Evolutionary conservation across 2,888 invertebrate species (phyloP).

Genomic region (Acanthoscelides obtectus): DNA sequence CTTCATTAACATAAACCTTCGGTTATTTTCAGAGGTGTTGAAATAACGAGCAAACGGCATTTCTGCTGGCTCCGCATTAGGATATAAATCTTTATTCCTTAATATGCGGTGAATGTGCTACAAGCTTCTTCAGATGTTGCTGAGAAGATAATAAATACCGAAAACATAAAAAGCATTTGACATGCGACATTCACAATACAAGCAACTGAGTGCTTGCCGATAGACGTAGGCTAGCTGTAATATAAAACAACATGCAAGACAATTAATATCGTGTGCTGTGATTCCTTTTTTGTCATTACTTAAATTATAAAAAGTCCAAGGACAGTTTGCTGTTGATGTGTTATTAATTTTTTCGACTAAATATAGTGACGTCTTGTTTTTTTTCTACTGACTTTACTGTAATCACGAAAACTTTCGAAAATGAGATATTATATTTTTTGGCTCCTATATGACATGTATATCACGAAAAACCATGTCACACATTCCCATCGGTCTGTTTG

Average conservation of each 20-base stretch:
- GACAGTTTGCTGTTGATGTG: too few relatives aligned
- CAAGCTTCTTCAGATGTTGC: background rate
- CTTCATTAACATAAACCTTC: background rate
- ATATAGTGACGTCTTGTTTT: too few relatives aligned
- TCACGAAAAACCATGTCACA: too few relatives aligned
- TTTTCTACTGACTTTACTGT: too few relatives aligned
- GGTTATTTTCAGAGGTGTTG: background rate
- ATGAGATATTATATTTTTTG: too few relatives aligned
- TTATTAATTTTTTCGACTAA: too few relatives aligned
- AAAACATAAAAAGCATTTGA: background rate
- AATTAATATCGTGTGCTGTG: background rate
- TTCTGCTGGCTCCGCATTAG: background rate
- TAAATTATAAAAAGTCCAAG: too few relatives aligned
- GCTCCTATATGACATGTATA: too few relatives aligned
- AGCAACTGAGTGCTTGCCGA: background rate
- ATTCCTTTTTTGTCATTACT: background rate
- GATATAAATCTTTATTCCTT: background rate
- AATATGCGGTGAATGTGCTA: background rate
- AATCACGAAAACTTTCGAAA: too few relatives aligned
- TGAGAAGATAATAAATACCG: background rate
- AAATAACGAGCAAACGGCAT: background rate
- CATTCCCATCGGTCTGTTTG: too few relatives aligned
- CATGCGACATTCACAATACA: background rate
- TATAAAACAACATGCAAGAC: background rate
- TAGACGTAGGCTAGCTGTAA: background rate